Percentiles rank a stretch among this genome's conserved stretches.
These are phyloP conservation scores for Diachasmimorpha longicaudata DNA, from an alignment of 1,140 invertebrate species.

Conservation along the genomic window DNA sequence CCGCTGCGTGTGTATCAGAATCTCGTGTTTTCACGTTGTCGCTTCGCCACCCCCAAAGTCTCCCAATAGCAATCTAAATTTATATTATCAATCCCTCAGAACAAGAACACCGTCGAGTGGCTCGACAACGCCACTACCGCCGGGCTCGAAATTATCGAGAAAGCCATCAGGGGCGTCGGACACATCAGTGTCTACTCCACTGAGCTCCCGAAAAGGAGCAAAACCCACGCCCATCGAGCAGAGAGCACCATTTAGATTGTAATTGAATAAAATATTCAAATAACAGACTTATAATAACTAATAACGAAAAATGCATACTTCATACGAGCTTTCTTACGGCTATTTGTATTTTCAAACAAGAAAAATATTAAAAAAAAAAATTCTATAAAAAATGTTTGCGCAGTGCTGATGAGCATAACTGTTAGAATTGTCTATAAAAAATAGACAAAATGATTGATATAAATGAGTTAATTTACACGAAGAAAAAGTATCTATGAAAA, in stretches of 20 bases:
- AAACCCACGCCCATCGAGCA: constrained; percentile 68
- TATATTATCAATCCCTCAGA: constrained; percentile 48
- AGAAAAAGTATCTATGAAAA: not conserved
- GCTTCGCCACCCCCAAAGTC: not conserved
- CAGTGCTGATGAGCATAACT: constrained; percentile 5
- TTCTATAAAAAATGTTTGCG: constrained; percentile 2
- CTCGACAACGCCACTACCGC: constrained; percentile 71
- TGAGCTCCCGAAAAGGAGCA: constrained; percentile 50
- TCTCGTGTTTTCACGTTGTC: constrained; percentile 20
- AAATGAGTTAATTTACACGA: not conserved
- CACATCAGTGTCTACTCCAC: constrained; percentile 60
- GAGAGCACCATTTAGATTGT: constrained; percentile 72
- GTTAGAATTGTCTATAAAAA: not conserved
- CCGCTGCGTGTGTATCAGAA: no score
- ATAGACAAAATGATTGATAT: not conserved
- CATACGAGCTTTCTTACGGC: constrained; percentile 23
- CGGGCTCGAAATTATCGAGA: constrained; percentile 69
- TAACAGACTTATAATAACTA: constrained; percentile 20
- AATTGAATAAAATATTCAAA: constrained; percentile 41
- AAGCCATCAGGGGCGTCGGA: constrained; percentile 73
- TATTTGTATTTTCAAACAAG: constrained; percentile 5
- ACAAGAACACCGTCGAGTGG: constrained; percentile 73
- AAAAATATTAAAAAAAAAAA: constrained; percentile 1
- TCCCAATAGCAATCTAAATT: not conserved
- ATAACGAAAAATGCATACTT: constrained; percentile 4